Conservation (phyloP, 2,113 vertebrate species). For the Polypterus senegalus region DNA sequence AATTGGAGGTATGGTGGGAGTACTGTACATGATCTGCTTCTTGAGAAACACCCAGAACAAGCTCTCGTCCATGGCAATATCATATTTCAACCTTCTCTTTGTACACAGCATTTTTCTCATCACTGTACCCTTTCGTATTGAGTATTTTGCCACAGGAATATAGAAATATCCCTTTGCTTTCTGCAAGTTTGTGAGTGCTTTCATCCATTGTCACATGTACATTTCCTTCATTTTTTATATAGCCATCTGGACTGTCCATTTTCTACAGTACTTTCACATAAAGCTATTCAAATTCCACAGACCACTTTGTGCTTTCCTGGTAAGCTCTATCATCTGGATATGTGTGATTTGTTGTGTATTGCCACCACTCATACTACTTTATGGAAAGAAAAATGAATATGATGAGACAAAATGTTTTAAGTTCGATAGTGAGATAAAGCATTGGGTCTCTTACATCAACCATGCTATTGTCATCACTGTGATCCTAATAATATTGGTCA, state of each 20-base stretch:
- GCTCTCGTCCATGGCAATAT: conserved; percentile 1
- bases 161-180: not conserved
- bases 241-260: not conserved
- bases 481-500: not conserved
- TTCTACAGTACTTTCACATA: conserved; percentile 3
- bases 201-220: conserved; percentile 8
- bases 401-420: not conserved
- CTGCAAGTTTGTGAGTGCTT: conserved; percentile 5
- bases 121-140: conserved; percentile 6
- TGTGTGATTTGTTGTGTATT: not conserved
- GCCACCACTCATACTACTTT: not conserved
- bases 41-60: not conserved
- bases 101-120: conserved; percentile 5
- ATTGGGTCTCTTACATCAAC: not conserved
- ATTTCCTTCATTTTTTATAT: conserved; percentile 8
- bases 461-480: not conserved
- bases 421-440: not conserved
- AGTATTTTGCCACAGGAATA: not conserved
- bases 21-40: not conserved
- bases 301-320: not conserved
- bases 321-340: not conserved
- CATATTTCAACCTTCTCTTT: conserved; percentile 2
- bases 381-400: not conserved
- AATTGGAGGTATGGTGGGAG: not conserved
- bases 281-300: conserved; percentile 5